A percentile compares a stretch with the other conserved stretches of the same genome.
Conservation (phyloP, 1,140 invertebrate genomes). For the Pentalonia nigronervosa region DNA sequence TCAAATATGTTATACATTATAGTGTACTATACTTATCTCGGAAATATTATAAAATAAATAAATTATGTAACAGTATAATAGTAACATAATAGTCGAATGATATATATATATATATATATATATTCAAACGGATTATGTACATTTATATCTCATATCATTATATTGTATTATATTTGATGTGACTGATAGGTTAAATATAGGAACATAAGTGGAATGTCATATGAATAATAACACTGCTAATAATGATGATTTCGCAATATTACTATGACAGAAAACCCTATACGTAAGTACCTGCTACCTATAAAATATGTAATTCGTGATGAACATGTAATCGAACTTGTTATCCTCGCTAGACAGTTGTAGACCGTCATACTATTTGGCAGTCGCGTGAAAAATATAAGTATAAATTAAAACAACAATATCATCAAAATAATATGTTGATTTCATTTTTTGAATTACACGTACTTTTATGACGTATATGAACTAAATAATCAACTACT, state of each 20-base stretch:
- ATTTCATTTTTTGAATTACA: not conserved
- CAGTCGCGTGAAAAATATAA: not conserved
- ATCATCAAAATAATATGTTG: not conserved
- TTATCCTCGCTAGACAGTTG: not conserved
- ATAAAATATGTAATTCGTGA: not conserved
- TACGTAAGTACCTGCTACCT: not conserved
- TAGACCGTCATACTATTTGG: not conserved
- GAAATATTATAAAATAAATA: not conserved
- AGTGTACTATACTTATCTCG: not conserved
- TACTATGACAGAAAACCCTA: not conserved
- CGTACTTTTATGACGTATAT: fast-evolving
- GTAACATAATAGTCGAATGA: not conserved
- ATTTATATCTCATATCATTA: not conserved
- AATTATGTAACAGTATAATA: not conserved
- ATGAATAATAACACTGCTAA: not conserved
- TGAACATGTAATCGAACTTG: not conserved
- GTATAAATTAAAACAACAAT: not conserved
- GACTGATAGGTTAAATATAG: not conserved
- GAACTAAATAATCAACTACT: no score
- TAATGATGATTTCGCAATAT: not conserved
- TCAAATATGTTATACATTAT: not conserved
- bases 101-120: not conserved
- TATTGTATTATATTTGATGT: not conserved
- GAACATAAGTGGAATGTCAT: not conserved
- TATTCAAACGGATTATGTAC: not conserved